phyloP scores from a whole-genome alignment of 2,888 invertebrate species.

The Sinelater perroti region DNA sequence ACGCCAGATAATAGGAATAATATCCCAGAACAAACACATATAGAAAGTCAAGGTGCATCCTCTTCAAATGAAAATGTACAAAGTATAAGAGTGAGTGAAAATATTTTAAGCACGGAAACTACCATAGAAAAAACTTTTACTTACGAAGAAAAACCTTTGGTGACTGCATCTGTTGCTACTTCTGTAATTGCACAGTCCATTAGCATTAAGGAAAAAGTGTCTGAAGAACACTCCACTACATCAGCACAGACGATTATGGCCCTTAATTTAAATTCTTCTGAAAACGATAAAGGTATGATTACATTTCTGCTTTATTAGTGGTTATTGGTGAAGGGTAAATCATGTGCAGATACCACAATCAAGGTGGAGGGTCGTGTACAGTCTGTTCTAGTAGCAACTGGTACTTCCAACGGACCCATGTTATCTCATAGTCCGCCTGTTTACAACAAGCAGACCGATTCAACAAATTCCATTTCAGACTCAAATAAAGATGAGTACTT shows the following conservation, averaged over 20 bases:
- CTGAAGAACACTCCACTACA: conserved; percentile 19
- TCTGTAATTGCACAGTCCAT: conserved; percentile 57
- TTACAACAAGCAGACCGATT: conserved; percentile 54
- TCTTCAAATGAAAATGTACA: conserved; percentile 46
- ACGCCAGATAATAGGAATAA: conserved; percentile 49
- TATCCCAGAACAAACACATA: conserved; percentile 31
- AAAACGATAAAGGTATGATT: conserved; percentile 49
- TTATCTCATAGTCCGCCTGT: conserved; percentile 57
- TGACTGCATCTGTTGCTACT: conserved; percentile 53
- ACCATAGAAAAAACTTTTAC: conserved; percentile 43
- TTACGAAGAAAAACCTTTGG: conserved; percentile 40
- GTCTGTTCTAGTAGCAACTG: conserved; percentile 58
- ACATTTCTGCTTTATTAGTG: conserved; percentile 21
- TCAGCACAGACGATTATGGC: conserved; percentile 49
- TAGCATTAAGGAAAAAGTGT: conserved; percentile 37
- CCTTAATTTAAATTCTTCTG: conserved; percentile 49
- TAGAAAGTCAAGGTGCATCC: conserved; percentile 45
- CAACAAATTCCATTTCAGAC: conserved; percentile 48
- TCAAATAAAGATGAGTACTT: conserved; percentile 54
- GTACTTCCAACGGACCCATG: conserved; percentile 60
- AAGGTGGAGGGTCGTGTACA: conserved; percentile 56
- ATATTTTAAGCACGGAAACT: conserved; percentile 48
- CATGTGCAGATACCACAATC: conserved; percentile 35
- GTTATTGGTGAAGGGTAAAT: conserved; percentile 29
- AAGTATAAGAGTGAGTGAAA: conserved; percentile 52